Conservation (phyloP, 2,113 vertebrate genomes). For the Aspidoscelis tigris region DNA sequence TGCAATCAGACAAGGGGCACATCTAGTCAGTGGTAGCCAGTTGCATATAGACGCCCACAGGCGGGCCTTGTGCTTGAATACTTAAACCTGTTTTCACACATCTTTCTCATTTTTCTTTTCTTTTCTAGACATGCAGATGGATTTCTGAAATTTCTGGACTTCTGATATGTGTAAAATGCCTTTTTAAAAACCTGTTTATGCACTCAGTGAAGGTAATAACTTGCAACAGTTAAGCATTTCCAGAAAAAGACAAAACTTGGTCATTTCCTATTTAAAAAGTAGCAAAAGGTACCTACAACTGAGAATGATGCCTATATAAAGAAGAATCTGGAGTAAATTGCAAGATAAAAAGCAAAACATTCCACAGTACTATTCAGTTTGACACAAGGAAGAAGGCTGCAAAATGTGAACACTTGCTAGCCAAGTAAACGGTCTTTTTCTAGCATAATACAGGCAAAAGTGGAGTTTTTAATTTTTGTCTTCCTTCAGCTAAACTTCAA, state of each 20-base stretch:
- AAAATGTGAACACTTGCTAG: background rate
- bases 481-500: background rate
- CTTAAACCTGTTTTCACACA: too few relatives aligned
- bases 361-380: background rate
- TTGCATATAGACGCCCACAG: too few relatives aligned
- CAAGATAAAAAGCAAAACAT: background rate
- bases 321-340: background rate
- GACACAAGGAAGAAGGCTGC: background rate
- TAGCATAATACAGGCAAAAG: background rate
- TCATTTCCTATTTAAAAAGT: background rate
- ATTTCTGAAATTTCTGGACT: slow-evolving; percentile 78
- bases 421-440: background rate
- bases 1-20: too few relatives aligned
- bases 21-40: too few relatives aligned
- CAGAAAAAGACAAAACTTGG: background rate
- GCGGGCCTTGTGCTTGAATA: background rate
- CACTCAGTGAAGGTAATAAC: background rate
- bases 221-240: background rate
- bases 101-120: background rate
- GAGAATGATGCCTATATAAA: background rate
- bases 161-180: background rate
- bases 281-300: too few relatives aligned
- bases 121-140: slow-evolving; percentile 86
- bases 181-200: background rate
- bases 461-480: background rate